Percentiles rank a stretch among this genome's conserved stretches.
Evolutionary conservation across 2,113 vertebrate species (phyloP).

Genomic region (Alosa alosa): DNA sequence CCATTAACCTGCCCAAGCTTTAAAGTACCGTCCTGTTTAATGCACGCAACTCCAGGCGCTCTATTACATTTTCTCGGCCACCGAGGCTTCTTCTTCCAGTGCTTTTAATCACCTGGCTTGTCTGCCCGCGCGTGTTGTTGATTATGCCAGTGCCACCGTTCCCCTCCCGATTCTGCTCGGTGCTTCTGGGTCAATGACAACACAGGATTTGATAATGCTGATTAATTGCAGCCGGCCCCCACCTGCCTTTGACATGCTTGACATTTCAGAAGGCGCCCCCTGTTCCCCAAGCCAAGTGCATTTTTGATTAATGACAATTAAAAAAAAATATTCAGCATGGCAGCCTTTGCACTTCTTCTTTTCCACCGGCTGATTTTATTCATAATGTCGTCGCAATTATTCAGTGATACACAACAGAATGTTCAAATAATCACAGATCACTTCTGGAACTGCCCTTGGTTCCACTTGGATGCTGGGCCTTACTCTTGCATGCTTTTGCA

Average conservation of each 20-base stretch:
- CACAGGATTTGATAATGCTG: constrained; percentile 35
- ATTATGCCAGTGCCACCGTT: neutral
- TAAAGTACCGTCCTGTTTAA: neutral
- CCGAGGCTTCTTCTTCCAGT: neutral
- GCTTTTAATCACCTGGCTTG: neutral
- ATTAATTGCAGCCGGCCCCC: constrained; percentile 49
- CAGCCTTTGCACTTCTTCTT: neutral
- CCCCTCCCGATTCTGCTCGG: constrained; percentile 24
- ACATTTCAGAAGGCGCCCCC: constrained; percentile 50
- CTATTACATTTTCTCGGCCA: neutral
- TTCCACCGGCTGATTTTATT: neutral
- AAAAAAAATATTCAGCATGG: constrained; percentile 27
- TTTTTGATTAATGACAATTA: constrained; percentile 31
- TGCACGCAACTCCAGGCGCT: neutral
- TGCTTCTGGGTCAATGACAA: constrained; percentile 45
- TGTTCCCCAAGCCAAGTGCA: constrained; percentile 8
- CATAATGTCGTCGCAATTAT: constrained; percentile 18
- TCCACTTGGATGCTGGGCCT: neutral
- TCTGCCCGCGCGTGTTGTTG: neutral
- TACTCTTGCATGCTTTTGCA: neutral
- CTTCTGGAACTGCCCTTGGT: neutral
- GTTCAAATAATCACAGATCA: constrained; percentile 15
- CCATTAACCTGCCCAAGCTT: neutral
- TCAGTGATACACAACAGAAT: neutral
- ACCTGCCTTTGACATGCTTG: constrained; percentile 45